These are phyloP conservation scores for Ornithoptera alexandrae DNA, from an alignment of 2,888 invertebrate genomes.

Conservation along the genomic window DNA sequence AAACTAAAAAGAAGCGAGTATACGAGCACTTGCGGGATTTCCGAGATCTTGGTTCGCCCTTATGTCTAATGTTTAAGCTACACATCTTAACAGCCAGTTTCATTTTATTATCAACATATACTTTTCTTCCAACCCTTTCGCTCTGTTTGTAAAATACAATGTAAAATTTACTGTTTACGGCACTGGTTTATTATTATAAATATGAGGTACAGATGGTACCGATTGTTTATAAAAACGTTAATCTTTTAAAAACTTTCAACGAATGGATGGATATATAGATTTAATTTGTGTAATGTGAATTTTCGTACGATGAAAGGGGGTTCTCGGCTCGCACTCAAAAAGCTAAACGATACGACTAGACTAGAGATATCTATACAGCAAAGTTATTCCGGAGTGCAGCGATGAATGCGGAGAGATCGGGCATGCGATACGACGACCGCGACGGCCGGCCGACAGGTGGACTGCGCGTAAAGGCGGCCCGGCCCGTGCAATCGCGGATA, in stretches of 20 bases:
- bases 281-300: slow-evolving; percentile 75
- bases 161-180: slow-evolving; percentile 3
- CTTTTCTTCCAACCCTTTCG: slow-evolving; percentile 17
- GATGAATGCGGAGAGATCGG: slow-evolving; percentile 74
- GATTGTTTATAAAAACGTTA: background rate
- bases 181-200: background rate
- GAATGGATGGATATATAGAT: slow-evolving; percentile 53
- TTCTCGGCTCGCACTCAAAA: slow-evolving; percentile 47
- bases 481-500: slow-evolving; percentile 46
- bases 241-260: slow-evolving; percentile 1
- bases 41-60: slow-evolving; percentile 41
- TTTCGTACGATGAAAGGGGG: slow-evolving; percentile 56
- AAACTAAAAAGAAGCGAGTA: slow-evolving; percentile 72
- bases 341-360: slow-evolving; percentile 60
- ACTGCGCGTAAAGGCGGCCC: slow-evolving; percentile 44
- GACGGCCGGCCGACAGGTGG: slow-evolving; percentile 42
- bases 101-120: slow-evolving; percentile 27
- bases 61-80: slow-evolving; percentile 41
- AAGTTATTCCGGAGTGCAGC: slow-evolving; percentile 60
- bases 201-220: background rate
- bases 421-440: slow-evolving; percentile 57
- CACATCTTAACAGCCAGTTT: slow-evolving; percentile 32
- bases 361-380: slow-evolving; percentile 62
- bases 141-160: slow-evolving; percentile 13
- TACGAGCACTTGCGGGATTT: slow-evolving; percentile 70